These are phyloP conservation scores for Pteropus rufus DNA, from an alignment of 2,797 vertebrate genomes.

Conservation along the genomic window DNA sequence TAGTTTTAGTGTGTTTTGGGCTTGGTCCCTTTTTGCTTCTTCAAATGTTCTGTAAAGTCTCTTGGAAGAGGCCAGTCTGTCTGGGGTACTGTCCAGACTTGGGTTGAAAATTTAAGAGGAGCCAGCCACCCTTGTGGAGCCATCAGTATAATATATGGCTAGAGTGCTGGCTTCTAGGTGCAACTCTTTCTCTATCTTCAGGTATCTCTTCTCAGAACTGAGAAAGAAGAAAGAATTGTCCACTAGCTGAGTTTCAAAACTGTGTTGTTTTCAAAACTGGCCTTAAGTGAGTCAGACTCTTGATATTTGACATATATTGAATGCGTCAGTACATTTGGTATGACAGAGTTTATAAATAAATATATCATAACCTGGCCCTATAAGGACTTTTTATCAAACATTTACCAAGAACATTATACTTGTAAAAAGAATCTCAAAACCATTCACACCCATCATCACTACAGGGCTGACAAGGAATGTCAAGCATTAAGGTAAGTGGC, in stretches of 20 bases:
- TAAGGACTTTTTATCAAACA: slow-evolving; percentile 19
- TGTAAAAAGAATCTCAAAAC: background rate
- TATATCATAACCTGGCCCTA: background rate
- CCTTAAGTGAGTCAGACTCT: background rate
- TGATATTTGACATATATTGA: slow-evolving; percentile 1
- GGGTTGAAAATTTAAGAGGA: background rate
- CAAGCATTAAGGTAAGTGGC: slow-evolving; percentile 4
- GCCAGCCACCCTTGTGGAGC: background rate
- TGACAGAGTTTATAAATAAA: background rate
- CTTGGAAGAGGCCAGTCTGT: background rate
- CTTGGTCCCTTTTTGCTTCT: background rate
- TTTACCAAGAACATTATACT: background rate
- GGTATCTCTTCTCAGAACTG: background rate
- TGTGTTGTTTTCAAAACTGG: background rate
- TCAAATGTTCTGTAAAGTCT: background rate
- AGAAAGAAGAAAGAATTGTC: background rate
- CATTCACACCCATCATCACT: background rate
- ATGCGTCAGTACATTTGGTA: background rate
- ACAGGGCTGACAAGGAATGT: background rate
- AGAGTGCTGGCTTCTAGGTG: background rate
- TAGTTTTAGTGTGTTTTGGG: background rate
- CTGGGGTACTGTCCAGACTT: background rate
- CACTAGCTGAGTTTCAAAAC: background rate
- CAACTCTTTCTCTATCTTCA: background rate
- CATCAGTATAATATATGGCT: background rate